Evolutionary conservation across 2,888 invertebrate genomes (phyloP), one percentile per base, ranked within the genome.

Genomic region (Cacoxenus indagator): DNA sequence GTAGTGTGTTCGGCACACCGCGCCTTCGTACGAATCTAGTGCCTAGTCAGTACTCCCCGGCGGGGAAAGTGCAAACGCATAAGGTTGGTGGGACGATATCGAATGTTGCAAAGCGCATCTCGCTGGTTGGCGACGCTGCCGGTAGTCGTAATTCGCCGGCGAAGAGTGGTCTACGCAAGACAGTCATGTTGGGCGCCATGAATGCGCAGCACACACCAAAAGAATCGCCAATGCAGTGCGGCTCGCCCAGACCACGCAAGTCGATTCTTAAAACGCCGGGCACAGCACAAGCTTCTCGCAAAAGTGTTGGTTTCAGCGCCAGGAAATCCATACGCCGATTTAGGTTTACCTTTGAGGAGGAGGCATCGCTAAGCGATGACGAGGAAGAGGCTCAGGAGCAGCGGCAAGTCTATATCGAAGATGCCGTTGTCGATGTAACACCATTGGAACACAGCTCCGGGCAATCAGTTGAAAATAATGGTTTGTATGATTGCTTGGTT

Each of bases 221-320:
- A 66, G 70, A 0, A 19, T 72, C 1, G 37, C 27, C 31, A 43
- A 3, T 19, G 29, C 64, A 8, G 64, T 59, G 4, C 37, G 26
- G 59, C 0, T 55, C 64, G 2, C 22, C 48, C 0, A 70, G 66
- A 8, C 64, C 68, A 2, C 78, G 82, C 0, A 78, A 82, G 65
- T 86, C 87, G 0, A 87, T 87, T 22, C 66, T 87, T 0, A 87
- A 87, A 68, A 87, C 87, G 0, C 87, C 87, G 0, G 87, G 85
- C 1, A 83, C 85, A 0, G 71, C 73, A 0, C 75, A 77, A 61
- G 72, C 75, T 1, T 78, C 48, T 3, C 69, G 70, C 2, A 81
- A 76, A 4, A 82, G 76, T 37, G 85, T 87, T 9, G 65, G 82
- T 14, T 87, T 87, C 64, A 84, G 84, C 67, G 81, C 85, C 31